Evolutionary conservation across 2,797 vertebrate species (phyloP), one percentile per base, ranked within the genome.

Genomic region (Podarcis lilfordi): DNA sequence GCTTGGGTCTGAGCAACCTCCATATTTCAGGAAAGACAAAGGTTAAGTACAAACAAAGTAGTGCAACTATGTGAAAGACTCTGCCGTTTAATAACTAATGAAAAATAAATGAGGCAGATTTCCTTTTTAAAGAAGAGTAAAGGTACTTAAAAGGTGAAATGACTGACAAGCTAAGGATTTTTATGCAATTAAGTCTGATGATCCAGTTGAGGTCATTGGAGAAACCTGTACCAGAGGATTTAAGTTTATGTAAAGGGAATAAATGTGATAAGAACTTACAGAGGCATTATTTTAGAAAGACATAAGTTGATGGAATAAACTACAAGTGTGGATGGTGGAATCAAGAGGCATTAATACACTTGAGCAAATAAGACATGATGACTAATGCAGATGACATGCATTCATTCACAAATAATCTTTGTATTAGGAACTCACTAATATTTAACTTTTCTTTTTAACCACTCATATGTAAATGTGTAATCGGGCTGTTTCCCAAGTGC

Each of bases 171-270:
- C 40, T 88, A 81, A 94, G 91, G 87, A 87, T 93, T 94, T 93
- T 88, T 92, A 93, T 86, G 90, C 94, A 95, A 94, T 93, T 93
- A 94, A 94, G 88, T 89, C 91, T 94, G 92, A 91, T 92, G 86
- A 91, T 93, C 50, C 93, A 89, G 88, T 91, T 89, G 87, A 92
- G 88, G 91, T 93, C 89, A 88, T 75, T 89, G 85, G 90, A 91
- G 90, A 94, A 82, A 92, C 55, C 25, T 93, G 84, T 92, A 93
- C 82, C 88, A 83, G 79, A 88, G 82, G 87, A 95, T 93, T 93
- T 95, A 89, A 50, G 59, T 92, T 93, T 95, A 94, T 91, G 86
- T 93, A 91, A 94, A 95, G 86, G 55, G 61, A 94, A 93, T 91
- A 91, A 76, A 82, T 92, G 43, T 86, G 91, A 87, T 86, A 91